A percentile compares a stretch with the other conserved stretches of the same genome.
Evolutionary conservation across 2,113 vertebrate species (phyloP).

Genomic region (Tetraodon nigroviridis): DNA sequence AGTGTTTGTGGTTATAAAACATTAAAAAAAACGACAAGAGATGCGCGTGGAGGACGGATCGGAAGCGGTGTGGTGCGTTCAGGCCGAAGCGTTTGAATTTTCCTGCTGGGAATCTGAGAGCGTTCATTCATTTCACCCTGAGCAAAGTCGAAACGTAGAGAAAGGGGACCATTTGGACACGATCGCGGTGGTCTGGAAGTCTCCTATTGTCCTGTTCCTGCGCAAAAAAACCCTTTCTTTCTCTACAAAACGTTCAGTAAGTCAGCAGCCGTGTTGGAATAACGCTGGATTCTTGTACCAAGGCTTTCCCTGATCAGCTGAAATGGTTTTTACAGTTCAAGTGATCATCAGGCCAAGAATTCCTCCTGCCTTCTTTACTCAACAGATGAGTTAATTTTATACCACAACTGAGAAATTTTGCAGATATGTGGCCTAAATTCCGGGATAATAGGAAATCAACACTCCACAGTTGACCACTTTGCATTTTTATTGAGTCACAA

Average conservation of each 20-base stretch:
- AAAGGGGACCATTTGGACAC: slow-evolving; percentile 35
- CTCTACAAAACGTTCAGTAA: not conserved
- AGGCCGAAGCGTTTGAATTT: slow-evolving; percentile 37
- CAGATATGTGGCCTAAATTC: too few relatives aligned
- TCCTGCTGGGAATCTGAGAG: slow-evolving; percentile 16
- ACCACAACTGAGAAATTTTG: too few relatives aligned
- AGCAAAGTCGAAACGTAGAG: slow-evolving; percentile 4
- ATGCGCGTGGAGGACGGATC: slow-evolving; percentile 20
- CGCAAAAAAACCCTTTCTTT: slow-evolving; percentile 21
- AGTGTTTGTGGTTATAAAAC: not conserved
- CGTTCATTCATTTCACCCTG: slow-evolving; percentile 56
- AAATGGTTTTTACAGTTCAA: not conserved
- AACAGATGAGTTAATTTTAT: too few relatives aligned
- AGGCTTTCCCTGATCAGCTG: not conserved
- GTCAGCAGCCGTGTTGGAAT: slow-evolving; percentile 15
- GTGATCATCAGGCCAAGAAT: slow-evolving; percentile 17
- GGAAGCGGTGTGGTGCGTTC: not conserved
- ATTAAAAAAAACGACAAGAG: not conserved
- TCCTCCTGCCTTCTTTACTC: not conserved
- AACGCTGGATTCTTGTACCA: slow-evolving; percentile 27
- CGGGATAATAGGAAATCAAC: too few relatives aligned
- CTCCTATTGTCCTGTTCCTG: slow-evolving; percentile 54
- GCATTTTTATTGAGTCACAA: too few relatives aligned
- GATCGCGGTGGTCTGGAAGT: slow-evolving; percentile 42
- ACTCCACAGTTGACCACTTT: too few relatives aligned